Evolutionary conservation across 2,113 vertebrate species (phyloP).

Genomic region (Porphyrio hochstetteri): DNA sequence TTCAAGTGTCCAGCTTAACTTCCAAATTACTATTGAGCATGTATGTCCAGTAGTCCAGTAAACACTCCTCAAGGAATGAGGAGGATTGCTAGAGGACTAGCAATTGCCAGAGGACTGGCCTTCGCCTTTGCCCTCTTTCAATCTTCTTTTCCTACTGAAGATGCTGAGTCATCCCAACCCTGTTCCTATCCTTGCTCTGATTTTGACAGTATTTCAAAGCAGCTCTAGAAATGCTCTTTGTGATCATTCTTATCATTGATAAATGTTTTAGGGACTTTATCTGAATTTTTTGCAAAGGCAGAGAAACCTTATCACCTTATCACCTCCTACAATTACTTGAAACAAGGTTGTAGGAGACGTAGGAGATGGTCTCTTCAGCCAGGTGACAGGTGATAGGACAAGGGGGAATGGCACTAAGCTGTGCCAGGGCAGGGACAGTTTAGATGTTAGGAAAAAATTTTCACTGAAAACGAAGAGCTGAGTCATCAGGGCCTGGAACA

Average conservation of each 20-base stretch:
- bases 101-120: no score
- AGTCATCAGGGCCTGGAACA: no score
- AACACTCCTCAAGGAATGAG: background rate
- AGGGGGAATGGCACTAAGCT: no score
- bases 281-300: background rate
- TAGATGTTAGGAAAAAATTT: no score
- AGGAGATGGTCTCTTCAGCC: no score
- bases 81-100: no score
- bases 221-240: background rate
- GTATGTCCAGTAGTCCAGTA: background rate
- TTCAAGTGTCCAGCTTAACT: background rate
- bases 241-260: background rate
- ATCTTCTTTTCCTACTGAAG: background rate
- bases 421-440: no score
- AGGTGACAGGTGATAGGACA: no score
- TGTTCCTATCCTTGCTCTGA: background rate
- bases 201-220: background rate
- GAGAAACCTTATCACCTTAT: background rate
- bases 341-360: no score
- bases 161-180: background rate
- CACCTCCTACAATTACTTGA: no score
- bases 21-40: background rate
- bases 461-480: no score
- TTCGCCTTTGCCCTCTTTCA: background rate
- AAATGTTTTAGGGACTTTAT: background rate